Evolutionary conservation across 2,888 invertebrate genomes (phyloP).

Genomic region (Drosophila aldrichi): DNA sequence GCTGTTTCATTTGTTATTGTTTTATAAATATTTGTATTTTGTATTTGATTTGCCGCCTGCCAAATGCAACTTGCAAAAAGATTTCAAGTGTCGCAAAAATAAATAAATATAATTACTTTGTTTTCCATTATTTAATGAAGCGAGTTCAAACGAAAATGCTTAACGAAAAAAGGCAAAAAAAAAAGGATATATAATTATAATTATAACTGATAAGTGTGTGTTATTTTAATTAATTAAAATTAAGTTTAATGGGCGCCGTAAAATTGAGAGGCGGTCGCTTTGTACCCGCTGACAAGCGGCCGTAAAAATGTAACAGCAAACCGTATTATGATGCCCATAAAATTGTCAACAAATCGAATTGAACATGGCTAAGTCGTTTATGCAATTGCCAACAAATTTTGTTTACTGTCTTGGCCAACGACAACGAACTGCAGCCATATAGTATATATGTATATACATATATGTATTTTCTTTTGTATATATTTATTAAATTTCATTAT

Average conservation of each 20-base stretch:
- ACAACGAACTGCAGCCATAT: conserved; percentile 24
- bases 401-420: conserved; percentile 45
- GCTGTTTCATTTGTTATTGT: not conserved
- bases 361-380: conserved; percentile 64
- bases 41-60: conserved; percentile 16
- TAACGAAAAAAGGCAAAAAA: not conserved
- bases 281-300: conserved; percentile 28
- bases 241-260: conserved; percentile 63
- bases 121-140: not conserved
- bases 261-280: conserved; percentile 45
- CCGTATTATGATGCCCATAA: conserved; percentile 68
- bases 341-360: conserved; percentile 47
- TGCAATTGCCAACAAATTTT: conserved; percentile 47
- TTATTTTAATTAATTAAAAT: conserved; percentile 77
- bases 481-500: conserved; percentile 4
- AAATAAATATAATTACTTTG: conserved; percentile 2
- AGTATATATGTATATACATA: not conserved
- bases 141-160: conserved; percentile 46
- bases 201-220: conserved; percentile 65
- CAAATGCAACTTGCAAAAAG: conserved; percentile 13
- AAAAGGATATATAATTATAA: conserved; percentile 41
- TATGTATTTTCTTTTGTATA: not conserved
- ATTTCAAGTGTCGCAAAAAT: conserved; percentile 1
- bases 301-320: conserved; percentile 51
- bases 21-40: not conserved